These are phyloP conservation scores for Falco novaeseelandiae DNA, from an alignment of 2,797 vertebrate species.

Conservation along the genomic window DNA sequence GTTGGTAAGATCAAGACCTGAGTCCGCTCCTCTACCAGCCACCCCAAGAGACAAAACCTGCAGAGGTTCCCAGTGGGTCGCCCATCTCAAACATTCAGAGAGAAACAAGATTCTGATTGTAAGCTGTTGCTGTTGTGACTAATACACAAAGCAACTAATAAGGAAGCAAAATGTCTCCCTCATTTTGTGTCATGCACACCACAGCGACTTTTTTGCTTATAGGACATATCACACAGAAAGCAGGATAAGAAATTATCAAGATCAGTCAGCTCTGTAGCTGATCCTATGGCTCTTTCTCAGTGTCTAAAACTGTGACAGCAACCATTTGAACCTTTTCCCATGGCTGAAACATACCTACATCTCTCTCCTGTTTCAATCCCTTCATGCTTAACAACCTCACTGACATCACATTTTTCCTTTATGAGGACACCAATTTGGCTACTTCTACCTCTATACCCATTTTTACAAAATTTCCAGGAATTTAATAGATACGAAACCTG, in stretches of 20 bases:
- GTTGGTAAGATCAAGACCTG: not conserved
- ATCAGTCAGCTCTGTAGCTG: not conserved
- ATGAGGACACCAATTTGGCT: not conserved
- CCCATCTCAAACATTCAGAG: not conserved
- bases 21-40: not conserved
- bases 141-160: not conserved
- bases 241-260: not conserved
- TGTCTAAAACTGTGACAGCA: not conserved
- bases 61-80: not conserved
- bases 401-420: not conserved
- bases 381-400: not conserved
- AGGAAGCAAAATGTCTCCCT: not conserved
- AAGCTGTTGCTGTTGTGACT: not conserved
- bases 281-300: not conserved
- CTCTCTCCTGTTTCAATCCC: not conserved
- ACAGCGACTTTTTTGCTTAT: not conserved
- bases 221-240: not conserved
- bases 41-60: not conserved
- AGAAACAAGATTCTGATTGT: not conserved
- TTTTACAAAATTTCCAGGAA: not conserved
- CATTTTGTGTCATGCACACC: not conserved
- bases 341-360: not conserved
- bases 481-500: not conserved
- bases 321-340: not conserved
- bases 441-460: not conserved